phyloP scores from a whole-genome alignment of 2,113 vertebrate genomes.

The Sclerurus mexicanus region DNA sequence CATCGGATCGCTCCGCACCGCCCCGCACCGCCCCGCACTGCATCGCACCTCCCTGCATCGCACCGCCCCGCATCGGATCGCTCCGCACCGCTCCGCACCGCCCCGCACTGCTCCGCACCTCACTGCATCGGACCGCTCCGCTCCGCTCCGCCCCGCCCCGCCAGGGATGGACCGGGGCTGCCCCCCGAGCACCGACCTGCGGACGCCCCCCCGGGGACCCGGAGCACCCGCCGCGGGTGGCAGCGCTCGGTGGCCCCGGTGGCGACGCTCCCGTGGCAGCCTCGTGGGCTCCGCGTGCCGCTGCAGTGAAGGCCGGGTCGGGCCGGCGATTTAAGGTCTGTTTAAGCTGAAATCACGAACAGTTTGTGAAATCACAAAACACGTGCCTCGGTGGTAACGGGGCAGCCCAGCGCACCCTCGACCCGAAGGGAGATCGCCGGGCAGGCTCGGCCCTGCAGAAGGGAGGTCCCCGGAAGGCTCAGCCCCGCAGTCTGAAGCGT shows the following conservation, averaged over 20 bases:
- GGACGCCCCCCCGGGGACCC: not conserved
- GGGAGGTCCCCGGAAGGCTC: not conserved
- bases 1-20: too few relatives aligned
- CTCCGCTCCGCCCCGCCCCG: not conserved
- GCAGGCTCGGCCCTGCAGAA: not conserved
- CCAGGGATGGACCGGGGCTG: not conserved
- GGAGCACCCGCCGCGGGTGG: not conserved
- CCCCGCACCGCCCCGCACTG: too few relatives aligned
- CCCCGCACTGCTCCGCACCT: too few relatives aligned
- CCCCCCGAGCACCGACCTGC: accelerated
- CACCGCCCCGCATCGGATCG: too few relatives aligned
- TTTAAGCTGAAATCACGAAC: not conserved
- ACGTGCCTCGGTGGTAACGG: accelerated
- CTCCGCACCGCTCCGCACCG: too few relatives aligned
- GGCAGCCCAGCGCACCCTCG: not conserved
- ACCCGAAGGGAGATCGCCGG: not conserved
- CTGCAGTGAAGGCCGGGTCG: accelerated
- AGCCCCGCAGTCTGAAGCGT: not conserved
- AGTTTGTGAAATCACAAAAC: too few relatives aligned
- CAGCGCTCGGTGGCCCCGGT: too few relatives aligned
- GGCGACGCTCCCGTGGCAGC: not conserved
- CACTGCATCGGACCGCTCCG: too few relatives aligned
- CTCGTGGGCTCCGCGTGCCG: accelerated
- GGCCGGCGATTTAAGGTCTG: accelerated
- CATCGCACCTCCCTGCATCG: too few relatives aligned